Percentiles rank a stretch among this genome's conserved stretches.
Evolutionary conservation across 2,797 vertebrate genomes (phyloP).

Genomic region (Masticophis lateralis): DNA sequence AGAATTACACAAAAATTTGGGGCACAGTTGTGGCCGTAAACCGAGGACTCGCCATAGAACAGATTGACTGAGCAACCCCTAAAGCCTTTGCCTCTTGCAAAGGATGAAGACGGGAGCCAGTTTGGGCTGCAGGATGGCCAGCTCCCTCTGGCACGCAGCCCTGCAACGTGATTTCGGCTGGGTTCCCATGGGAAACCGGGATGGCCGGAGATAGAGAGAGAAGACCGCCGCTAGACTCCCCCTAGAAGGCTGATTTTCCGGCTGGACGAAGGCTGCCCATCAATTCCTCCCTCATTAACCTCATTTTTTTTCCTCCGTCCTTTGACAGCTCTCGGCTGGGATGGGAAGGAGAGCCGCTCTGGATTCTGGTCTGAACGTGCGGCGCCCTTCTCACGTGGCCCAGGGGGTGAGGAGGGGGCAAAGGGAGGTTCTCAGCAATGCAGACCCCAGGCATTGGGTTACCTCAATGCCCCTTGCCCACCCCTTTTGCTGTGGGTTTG

Average conservation of each 20-base stretch:
- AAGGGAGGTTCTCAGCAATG: not conserved
- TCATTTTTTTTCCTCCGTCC: fast-evolving
- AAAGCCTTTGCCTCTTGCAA: too few relatives aligned
- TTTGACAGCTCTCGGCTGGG: not conserved
- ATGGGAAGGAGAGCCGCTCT: not conserved
- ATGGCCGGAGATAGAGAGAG: fast-evolving
- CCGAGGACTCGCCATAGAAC: too few relatives aligned
- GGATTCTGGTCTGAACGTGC: not conserved
- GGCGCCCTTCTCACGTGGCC: fast-evolving
- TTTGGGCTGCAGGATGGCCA: not conserved
- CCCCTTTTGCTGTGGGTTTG: too few relatives aligned
- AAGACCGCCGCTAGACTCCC: fast-evolving
- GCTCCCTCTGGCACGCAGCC: too few relatives aligned
- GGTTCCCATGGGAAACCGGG: conserved; percentile 55
- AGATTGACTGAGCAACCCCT: too few relatives aligned
- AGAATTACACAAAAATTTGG: too few relatives aligned
- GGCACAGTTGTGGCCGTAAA: too few relatives aligned
- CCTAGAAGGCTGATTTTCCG: not conserved
- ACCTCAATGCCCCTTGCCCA: too few relatives aligned
- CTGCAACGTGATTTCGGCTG: not conserved
- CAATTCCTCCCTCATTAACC: conserved; percentile 49
- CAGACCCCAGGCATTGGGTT: not conserved
- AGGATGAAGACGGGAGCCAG: too few relatives aligned
- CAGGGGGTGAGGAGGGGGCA: not conserved
- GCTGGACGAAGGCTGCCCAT: conserved; percentile 16